These are phyloP conservation scores for Diglossa cyanea DNA, from an alignment of 2,797 vertebrate species.

Conservation along the genomic window DNA sequence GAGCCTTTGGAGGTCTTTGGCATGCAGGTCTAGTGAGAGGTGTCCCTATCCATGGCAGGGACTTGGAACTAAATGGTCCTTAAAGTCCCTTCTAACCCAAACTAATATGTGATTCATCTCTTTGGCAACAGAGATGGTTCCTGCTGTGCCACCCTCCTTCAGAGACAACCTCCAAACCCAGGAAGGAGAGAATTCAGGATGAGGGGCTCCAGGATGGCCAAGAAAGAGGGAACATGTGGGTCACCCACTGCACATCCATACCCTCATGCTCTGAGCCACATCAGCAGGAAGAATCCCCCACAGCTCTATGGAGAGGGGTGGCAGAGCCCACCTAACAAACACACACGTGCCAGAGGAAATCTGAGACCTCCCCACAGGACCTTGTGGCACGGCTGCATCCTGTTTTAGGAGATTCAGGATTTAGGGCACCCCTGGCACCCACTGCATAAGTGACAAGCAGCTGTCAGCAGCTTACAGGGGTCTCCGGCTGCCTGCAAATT, in stretches of 20 bases:
- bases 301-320: accelerated
- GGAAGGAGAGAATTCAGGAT: not conserved
- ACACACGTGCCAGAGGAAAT: not conserved
- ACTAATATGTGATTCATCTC: not conserved
- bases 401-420: not conserved
- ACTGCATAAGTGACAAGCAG: slow-evolving; percentile 47
- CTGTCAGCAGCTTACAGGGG: slow-evolving; percentile 12
- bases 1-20: not conserved
- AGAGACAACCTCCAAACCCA: not conserved
- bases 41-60: not conserved
- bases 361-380: not conserved
- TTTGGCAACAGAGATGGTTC: not conserved
- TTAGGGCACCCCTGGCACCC: slow-evolving; percentile 37
- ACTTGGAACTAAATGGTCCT: not conserved
- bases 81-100: not conserved
- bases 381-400: not conserved
- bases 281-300: not conserved
- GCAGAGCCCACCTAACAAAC: accelerated
- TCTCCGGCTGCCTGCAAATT: slow-evolving; percentile 16
- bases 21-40: too few species aligned
- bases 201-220: not conserved
- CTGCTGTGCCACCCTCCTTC: not conserved
- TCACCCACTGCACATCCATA: not conserved
- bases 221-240: accelerated
- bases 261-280: not conserved